Conservation (phyloP, 2,797 vertebrate species). For the Lacerta bilineata region DNA sequence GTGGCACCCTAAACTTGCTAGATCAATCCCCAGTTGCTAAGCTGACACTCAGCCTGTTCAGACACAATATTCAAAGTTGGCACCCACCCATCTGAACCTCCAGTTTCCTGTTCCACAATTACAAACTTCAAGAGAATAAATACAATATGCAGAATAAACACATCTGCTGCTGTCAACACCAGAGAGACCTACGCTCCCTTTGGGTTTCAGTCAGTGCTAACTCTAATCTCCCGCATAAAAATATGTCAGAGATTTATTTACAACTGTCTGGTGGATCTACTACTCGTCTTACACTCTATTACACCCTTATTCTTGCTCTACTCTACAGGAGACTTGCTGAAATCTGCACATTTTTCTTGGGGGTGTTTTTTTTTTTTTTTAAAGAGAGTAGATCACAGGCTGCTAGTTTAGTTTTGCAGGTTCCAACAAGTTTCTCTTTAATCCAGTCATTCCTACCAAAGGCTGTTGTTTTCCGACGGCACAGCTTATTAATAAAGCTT, state of each 20-base stretch:
- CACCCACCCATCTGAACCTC: constrained; percentile 60
- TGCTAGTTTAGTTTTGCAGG: constrained; percentile 41
- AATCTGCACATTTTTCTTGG: not conserved
- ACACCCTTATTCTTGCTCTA: not conserved
- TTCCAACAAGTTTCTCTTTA: constrained; percentile 48
- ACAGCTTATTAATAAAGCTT: not conserved
- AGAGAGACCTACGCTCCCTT: not conserved
- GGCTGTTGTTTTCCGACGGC: not conserved
- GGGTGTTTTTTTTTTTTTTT: not conserved
- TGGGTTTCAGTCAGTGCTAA: not conserved
- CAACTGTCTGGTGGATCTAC: not conserved
- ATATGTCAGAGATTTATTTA: not conserved
- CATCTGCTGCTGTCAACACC: not conserved
- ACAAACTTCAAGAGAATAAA: constrained; percentile 52
- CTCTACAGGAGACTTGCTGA: not conserved
- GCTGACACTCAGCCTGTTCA: constrained; percentile 46
- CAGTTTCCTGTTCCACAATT: constrained; percentile 52
- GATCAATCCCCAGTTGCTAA: constrained; percentile 37
- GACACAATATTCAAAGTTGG: constrained; percentile 18
- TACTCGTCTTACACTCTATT: not conserved
- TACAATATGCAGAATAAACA: constrained; percentile 28
- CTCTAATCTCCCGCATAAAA: not conserved
- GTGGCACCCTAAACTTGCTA: not conserved
- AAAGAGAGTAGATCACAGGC: not conserved
- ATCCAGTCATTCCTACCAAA: constrained; percentile 26